phyloP scores from a whole-genome alignment of 2,888 invertebrate genomes.

The Drosophila prolongata region DNA sequence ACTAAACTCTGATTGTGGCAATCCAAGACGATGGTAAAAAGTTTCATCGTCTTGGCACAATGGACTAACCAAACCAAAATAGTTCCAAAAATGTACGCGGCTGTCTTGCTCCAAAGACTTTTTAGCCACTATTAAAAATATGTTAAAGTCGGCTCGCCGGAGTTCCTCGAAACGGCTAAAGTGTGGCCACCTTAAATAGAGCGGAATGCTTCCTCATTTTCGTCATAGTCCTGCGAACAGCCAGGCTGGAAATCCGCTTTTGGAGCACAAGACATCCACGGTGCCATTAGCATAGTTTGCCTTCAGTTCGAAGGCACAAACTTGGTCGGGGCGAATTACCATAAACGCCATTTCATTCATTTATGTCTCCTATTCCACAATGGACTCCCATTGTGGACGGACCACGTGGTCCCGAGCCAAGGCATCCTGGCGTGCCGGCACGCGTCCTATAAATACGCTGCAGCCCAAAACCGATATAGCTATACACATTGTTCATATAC shows the following conservation, averaged over 20 bases:
- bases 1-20: not conserved
- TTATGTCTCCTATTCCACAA: slow-evolving; percentile 55
- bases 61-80: not conserved
- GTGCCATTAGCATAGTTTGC: slow-evolving; percentile 66
- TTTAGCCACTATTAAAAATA: not conserved
- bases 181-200: slow-evolving; percentile 15
- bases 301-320: slow-evolving; percentile 45
- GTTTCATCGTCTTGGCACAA: not conserved
- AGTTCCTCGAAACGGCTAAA: slow-evolving; percentile 14
- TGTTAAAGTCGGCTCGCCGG: not conserved
- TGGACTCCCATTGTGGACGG: slow-evolving; percentile 58
- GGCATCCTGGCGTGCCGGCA: slow-evolving; percentile 57
- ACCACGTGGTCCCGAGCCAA: slow-evolving; percentile 53
- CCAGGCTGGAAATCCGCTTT: slow-evolving; percentile 4
- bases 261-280: slow-evolving; percentile 16
- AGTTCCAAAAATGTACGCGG: not conserved
- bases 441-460: slow-evolving; percentile 73
- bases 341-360: slow-evolving; percentile 73
- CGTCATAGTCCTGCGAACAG: slow-evolving; percentile 7
- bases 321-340: slow-evolving; percentile 60
- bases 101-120: not conserved
- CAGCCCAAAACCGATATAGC: slow-evolving; percentile 38
- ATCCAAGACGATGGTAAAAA: not conserved
- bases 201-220: slow-evolving; percentile 24
- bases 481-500: not conserved